Evolutionary conservation across 2,888 invertebrate species (phyloP).

Genomic region (Ophraella communa): DNA sequence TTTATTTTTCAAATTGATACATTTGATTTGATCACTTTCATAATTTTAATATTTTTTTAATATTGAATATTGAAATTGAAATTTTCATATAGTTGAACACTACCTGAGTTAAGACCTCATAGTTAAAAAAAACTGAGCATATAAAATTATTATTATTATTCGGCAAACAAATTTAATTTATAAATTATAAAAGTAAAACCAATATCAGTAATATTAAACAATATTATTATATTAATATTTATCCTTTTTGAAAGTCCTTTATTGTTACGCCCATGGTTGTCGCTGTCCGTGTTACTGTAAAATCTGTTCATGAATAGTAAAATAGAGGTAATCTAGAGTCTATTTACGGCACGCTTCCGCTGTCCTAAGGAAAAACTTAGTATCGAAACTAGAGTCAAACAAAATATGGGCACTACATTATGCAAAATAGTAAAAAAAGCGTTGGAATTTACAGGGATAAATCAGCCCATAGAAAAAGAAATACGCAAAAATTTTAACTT

Average conservation of each 20-base stretch:
- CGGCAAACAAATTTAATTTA: too few species aligned
- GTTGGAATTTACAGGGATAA: not conserved
- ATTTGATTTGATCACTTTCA: too few species aligned
- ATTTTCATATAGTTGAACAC: too few species aligned
- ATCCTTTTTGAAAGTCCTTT: not conserved
- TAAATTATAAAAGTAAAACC: too few species aligned
- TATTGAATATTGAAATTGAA: too few species aligned
- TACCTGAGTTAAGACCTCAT: too few species aligned
- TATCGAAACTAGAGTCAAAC: not conserved
- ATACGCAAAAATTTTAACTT: too few species aligned
- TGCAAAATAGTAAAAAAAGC: not conserved
- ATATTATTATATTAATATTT: not conserved
- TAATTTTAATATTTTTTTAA: too few species aligned
- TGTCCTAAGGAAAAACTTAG: not conserved
- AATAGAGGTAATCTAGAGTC: not conserved
- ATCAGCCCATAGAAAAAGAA: not conserved
- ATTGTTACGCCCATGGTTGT: not conserved
- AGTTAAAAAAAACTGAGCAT: too few species aligned
- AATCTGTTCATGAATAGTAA: not conserved
- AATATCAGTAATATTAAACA: not conserved
- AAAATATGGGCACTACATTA: not conserved
- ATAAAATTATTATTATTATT: too few species aligned
- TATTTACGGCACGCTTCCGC: constrained; percentile 1
- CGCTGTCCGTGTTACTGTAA: not conserved
- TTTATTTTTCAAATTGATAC: too few species aligned